Conservation (phyloP, 2,888 invertebrate species). For the Lithophane ornitopus region DNA sequence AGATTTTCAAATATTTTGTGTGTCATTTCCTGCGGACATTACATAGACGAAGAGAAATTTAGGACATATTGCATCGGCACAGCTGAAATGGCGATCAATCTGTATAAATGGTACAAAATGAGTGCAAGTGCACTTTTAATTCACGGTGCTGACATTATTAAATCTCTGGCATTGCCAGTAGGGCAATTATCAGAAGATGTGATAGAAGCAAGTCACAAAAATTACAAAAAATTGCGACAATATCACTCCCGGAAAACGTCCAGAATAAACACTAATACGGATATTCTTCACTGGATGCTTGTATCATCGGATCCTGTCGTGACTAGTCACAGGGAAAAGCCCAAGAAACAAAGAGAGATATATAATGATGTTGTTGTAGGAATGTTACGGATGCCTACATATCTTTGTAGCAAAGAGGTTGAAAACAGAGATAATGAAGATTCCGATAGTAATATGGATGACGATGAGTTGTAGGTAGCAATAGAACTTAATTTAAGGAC, state of each 20-base stretch:
- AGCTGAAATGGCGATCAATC: neutral
- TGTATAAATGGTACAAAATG: conserved; percentile 15
- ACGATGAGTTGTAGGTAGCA: too few species aligned
- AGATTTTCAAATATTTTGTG: conserved; percentile 14
- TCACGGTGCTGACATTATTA: conserved; percentile 5
- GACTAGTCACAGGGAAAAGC: too few species aligned
- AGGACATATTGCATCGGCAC: neutral
- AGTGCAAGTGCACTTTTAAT: conserved; percentile 17
- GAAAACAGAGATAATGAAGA: too few species aligned
- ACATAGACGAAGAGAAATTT: conserved; percentile 11
- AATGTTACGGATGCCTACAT: too few species aligned
- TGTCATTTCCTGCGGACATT: conserved; percentile 9
- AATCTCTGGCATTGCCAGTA: conserved; percentile 10
- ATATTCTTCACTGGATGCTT: too few species aligned
- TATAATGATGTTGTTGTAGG: too few species aligned
- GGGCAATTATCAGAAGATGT: conserved; percentile 10
- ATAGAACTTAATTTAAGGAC: too few species aligned
- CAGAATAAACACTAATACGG: too few species aligned
- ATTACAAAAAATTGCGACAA: neutral
- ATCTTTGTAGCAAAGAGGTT: too few species aligned
- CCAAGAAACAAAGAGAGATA: too few species aligned
- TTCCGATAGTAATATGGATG: too few species aligned
- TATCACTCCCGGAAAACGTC: conserved; percentile 8
- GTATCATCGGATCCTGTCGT: too few species aligned
- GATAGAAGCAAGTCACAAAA: conserved; percentile 2